Evolutionary conservation across 1,140 invertebrate species (phyloP).

Genomic region (Drosophila paulistorum): DNA sequence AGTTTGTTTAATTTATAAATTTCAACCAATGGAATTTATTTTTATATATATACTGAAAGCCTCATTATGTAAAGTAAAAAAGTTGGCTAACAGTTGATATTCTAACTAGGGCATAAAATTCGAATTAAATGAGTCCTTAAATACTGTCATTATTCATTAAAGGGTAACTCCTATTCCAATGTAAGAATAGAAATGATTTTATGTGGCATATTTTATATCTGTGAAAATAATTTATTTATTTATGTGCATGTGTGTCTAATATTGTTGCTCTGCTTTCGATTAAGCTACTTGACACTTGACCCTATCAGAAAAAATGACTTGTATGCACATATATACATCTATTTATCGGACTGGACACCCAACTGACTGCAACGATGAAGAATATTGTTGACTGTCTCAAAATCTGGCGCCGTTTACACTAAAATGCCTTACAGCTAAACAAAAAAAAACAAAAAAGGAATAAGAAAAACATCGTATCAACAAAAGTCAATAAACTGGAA

Average conservation of each 20-base stretch:
- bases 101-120: background rate
- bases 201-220: constrained; percentile 23
- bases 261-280: constrained; percentile 24
- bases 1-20: too few relatives aligned
- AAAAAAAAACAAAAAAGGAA: constrained; percentile 15
- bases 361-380: constrained; percentile 28
- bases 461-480: constrained; percentile 71
- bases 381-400: constrained; percentile 69
- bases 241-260: constrained; percentile 57
- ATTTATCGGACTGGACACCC: constrained; percentile 36
- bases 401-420: constrained; percentile 78
- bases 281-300: constrained; percentile 66
- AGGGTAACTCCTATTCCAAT: background rate
- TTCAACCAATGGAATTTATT: too few relatives aligned
- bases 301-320: constrained; percentile 75
- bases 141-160: background rate
- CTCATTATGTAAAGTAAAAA: too few relatives aligned
- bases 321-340: constrained; percentile 23
- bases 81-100: too few relatives aligned
- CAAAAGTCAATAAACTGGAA: constrained; percentile 77
- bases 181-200: background rate
- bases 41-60: too few relatives aligned
- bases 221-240: constrained; percentile 61
- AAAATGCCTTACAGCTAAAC: constrained; percentile 70
- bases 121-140: background rate